These are phyloP conservation scores for Crypturellus tataupa DNA, from an alignment of 2,797 vertebrate species.

Conservation along the genomic window DNA sequence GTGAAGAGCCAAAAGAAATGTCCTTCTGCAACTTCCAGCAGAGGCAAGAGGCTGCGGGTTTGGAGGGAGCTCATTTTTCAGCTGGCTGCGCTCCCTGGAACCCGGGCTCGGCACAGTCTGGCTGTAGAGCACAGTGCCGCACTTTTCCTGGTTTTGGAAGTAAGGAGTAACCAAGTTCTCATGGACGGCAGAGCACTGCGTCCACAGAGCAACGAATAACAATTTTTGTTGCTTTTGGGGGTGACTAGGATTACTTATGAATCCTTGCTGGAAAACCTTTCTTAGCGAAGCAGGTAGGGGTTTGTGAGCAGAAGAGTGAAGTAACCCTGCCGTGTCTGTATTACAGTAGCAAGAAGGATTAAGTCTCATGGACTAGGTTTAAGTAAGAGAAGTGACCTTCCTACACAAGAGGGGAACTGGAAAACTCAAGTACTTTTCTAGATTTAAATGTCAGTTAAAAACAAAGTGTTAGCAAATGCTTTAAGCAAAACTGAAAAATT, in stretches of 20 bases:
- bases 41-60: background rate
- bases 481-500: background rate
- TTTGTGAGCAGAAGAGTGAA: slow-evolving; percentile 27
- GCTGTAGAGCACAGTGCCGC: background rate
- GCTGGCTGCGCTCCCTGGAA: background rate
- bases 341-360: background rate
- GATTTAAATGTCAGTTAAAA: slow-evolving; percentile 9
- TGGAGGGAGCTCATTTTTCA: slow-evolving; percentile 9
- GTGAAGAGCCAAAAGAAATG: slow-evolving; percentile 32
- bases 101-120: background rate
- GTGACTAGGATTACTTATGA: background rate
- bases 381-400: background rate
- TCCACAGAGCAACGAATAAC: background rate
- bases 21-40: slow-evolving; percentile 39
- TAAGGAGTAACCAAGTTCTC: background rate
- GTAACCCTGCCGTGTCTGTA: background rate
- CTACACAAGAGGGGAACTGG: background rate
- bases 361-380: background rate
- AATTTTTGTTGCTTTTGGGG: slow-evolving; percentile 6
- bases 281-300: background rate
- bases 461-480: background rate
- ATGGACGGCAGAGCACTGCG: background rate
- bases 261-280: slow-evolving; percentile 17
- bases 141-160: slow-evolving; percentile 20
- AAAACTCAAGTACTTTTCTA: background rate